These are phyloP conservation scores for Elephantulus edwardii DNA, from an alignment of 2,113 vertebrate species.

Conservation along the genomic window DNA sequence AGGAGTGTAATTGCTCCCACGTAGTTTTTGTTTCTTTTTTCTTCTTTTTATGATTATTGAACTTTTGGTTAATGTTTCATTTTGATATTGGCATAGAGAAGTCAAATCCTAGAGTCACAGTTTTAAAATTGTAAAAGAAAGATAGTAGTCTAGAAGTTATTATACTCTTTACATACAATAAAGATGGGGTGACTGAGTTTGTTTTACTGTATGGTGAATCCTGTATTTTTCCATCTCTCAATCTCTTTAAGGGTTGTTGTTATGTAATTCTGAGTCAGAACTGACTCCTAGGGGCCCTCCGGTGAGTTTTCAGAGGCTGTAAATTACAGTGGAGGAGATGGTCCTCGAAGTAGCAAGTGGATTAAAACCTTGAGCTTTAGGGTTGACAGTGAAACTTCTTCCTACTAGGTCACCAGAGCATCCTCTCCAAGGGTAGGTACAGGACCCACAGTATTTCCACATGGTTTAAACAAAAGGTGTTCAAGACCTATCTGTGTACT, in stretches of 20 bases:
- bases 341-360: too few species aligned
- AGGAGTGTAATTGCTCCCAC: not conserved
- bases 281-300: too few species aligned
- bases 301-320: too few species aligned
- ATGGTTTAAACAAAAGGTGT: not conserved
- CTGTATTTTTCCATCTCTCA: not conserved
- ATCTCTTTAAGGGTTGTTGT: not conserved
- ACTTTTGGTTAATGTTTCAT: not conserved
- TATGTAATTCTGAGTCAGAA: too few species aligned
- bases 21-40: too few species aligned
- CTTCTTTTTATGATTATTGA: not conserved
- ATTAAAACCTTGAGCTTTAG: too few species aligned
- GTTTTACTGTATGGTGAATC: not conserved
- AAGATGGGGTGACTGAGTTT: not conserved
- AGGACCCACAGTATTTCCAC: not conserved
- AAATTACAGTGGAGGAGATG: too few species aligned
- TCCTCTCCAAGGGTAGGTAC: too few species aligned
- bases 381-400: too few species aligned
- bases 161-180: not conserved
- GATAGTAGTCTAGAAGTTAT: not conserved
- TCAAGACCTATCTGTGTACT: not conserved
- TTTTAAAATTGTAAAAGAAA: not conserved
- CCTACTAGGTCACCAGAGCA: too few species aligned
- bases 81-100: conserved; percentile 41
- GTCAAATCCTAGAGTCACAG: too few species aligned